Evolutionary conservation across 1,140 invertebrate genomes (phyloP), one percentile per base, ranked within the genome.

Genomic region (Nebria ingens): DNA sequence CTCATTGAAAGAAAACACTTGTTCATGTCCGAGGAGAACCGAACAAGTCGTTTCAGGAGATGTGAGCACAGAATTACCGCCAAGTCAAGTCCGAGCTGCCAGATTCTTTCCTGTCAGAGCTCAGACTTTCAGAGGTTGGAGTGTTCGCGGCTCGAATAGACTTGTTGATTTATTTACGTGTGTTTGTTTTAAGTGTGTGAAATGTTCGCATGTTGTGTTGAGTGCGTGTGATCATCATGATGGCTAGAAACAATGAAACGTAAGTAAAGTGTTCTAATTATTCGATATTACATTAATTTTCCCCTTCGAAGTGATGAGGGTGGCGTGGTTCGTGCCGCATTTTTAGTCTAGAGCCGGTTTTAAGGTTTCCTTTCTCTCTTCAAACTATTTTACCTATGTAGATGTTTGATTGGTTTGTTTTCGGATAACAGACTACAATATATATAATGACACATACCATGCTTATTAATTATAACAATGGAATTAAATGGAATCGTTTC

Each of bases 21-120:
- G 9, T 45, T 6, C 3, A 12, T 45, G 17, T 4, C 9, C 40
- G 40, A 45, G 17, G 17, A 17, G 9, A 6, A 45, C 40, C 40
- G 40, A 45, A 11, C 6, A 17, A 12, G 40, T 45, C 40, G 3
- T 11, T 9, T 17, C 40, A 12, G 6, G 9, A 45, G 3, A 12
- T 45, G 40, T 4, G 4, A 3, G 6, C 9, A 11, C 3, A 45
- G 40, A 45, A 45, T 45, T 45, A 45, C 40, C 40, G 40, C 40
- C 40, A 45, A 45, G 40, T 12, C 40, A 11, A 11, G 40, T 11
- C 40, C 4, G 40, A 6, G 9, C 40, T 4, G 17, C 40, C 9
- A 45, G 40, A 45, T 45, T 45, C 40, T 45, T 45, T 45, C 9
- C 40, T 45, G 40, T 45, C 40, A 45, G 9, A 45, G 6, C 17